Conservation (phyloP, 2,113 vertebrate species). For the Uria aalge region DNA sequence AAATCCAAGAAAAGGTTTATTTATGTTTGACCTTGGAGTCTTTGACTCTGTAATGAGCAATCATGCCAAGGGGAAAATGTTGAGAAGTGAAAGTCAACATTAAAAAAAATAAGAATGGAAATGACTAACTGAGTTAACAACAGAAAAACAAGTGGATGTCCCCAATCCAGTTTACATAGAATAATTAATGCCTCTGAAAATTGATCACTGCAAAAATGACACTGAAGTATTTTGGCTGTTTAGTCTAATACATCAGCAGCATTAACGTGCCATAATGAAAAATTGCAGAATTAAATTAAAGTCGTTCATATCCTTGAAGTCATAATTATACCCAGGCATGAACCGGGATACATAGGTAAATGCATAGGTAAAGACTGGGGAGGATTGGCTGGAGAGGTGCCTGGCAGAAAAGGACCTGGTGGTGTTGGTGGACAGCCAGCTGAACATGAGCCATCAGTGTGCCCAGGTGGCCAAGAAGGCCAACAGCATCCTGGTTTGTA, state of each 20-base stretch:
- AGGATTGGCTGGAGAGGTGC: too few relatives aligned
- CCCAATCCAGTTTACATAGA: not conserved
- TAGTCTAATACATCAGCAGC: not conserved
- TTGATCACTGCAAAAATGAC: not conserved
- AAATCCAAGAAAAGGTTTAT: not conserved
- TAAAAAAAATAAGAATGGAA: not conserved
- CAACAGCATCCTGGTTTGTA: too few relatives aligned
- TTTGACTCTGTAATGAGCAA: not conserved
- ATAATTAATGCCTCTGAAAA: not conserved
- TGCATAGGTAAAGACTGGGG: too few relatives aligned
- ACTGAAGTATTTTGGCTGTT: not conserved
- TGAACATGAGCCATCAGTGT: too few relatives aligned
- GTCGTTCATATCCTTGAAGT: not conserved
- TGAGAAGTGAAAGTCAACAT: not conserved
- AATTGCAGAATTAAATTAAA: not conserved
- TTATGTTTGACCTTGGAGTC: not conserved
- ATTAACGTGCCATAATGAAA: not conserved
- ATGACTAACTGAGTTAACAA: not conserved
- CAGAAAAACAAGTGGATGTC: not conserved
- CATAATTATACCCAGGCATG: not conserved
- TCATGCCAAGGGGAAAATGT: not conserved
- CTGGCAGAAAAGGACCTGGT: too few relatives aligned
- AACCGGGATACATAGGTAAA: not conserved
- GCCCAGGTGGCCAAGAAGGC: too few relatives aligned
- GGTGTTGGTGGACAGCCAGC: too few relatives aligned